phyloP scores from a whole-genome alignment of 2,888 invertebrate species.

The Dolichomitus sp. region DNA sequence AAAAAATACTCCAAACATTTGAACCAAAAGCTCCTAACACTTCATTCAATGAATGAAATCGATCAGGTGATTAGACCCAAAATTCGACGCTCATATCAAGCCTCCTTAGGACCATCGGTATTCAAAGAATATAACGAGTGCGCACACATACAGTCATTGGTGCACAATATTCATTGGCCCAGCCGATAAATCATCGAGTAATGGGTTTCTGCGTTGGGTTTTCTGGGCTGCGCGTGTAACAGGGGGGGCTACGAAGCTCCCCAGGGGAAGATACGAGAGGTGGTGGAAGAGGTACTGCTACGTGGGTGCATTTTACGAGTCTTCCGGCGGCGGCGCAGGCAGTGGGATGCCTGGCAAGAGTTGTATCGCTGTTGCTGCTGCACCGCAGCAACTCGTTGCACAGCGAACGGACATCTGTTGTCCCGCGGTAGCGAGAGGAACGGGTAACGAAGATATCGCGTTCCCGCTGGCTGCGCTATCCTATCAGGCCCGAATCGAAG shows the following conservation, averaged over 20 bases:
- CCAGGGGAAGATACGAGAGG: conserved; percentile 54
- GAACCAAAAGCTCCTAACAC: neutral
- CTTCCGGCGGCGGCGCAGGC: conserved; percentile 54
- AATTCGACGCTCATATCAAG: neutral
- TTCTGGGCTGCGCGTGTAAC: conserved; percentile 56
- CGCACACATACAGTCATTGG: conserved; percentile 49
- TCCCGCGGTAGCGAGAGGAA: conserved; percentile 61
- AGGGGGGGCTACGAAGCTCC: conserved; percentile 38
- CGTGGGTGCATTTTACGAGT: conserved; percentile 79
- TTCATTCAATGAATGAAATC: neutral
- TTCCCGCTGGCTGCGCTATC: conserved; percentile 62
- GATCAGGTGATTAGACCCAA: neutral
- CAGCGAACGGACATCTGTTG: conserved; percentile 74
- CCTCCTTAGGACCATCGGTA: neutral
- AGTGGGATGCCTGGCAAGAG: conserved; percentile 44
- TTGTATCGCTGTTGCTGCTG: conserved; percentile 38
- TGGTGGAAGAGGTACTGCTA: conserved; percentile 61
- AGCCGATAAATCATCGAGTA: conserved; percentile 76
- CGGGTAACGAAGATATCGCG: conserved; percentile 63
- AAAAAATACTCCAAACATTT: neutral
- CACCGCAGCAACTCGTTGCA: conserved; percentile 36
- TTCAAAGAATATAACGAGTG: conserved; percentile 42
- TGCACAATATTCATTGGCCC: conserved; percentile 76
- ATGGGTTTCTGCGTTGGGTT: conserved; percentile 70
- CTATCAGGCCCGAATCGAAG: conserved; percentile 64